phyloP scores from a whole-genome alignment of 2,113 vertebrate species.

The Trogon melanurus region DNA sequence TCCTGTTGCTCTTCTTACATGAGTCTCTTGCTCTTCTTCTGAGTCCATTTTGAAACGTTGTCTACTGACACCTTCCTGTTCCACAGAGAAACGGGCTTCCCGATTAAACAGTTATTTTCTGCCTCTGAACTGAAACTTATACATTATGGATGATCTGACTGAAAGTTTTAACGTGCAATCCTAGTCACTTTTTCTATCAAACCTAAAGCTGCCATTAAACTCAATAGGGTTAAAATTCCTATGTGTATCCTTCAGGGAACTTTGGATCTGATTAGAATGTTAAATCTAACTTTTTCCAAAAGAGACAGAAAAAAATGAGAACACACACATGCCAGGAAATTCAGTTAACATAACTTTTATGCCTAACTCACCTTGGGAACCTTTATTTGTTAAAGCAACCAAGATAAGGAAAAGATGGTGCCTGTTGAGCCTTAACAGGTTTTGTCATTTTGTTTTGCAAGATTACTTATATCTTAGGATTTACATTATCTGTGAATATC shows the following conservation, averaged over 20 bases:
- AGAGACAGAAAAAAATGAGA: background rate
- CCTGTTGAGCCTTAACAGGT: background rate
- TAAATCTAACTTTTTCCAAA: background rate
- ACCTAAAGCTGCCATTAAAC: background rate
- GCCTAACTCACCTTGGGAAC: background rate
- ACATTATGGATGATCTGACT: constrained; percentile 40
- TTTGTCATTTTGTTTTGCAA: constrained; percentile 43
- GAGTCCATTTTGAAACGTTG: background rate
- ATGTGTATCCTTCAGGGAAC: constrained; percentile 4
- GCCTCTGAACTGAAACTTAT: constrained; percentile 9
- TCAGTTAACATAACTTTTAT: constrained; percentile 14
- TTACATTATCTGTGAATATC: constrained; percentile 47
- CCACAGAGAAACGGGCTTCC: background rate
- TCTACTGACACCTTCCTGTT: background rate
- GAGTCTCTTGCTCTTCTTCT: background rate
- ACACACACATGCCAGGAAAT: background rate
- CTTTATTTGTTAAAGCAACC: constrained; percentile 39
- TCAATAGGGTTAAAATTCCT: constrained; percentile 11
- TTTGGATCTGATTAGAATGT: constrained; percentile 25
- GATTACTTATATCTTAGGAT: constrained; percentile 31
- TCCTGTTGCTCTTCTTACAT: background rate
- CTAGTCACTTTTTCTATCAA: background rate
- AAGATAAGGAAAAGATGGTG: constrained; percentile 26
- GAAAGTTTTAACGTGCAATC: constrained; percentile 19
- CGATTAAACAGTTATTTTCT: constrained; percentile 34